Evolutionary conservation across 2,797 vertebrate species (phyloP).

Genomic region (Taeniopygia guttata): DNA sequence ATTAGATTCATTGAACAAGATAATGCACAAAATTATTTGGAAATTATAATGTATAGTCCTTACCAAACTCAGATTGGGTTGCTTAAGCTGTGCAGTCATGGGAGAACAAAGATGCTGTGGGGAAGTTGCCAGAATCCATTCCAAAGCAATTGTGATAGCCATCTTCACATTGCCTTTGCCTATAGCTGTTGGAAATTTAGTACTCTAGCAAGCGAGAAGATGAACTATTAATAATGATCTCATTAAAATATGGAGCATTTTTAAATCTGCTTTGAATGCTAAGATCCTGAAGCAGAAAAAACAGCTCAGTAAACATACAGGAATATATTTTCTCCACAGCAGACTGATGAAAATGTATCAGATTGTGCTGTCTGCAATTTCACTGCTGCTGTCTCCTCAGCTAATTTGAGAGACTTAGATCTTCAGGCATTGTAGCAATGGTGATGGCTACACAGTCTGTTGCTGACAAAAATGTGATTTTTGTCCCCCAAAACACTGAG

Average conservation of each 20-base stretch:
- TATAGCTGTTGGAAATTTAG: background rate
- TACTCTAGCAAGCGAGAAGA: background rate
- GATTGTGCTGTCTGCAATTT: constrained; percentile 14
- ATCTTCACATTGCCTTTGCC: background rate
- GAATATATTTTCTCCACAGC: background rate
- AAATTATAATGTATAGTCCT: background rate
- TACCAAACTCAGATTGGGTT: background rate
- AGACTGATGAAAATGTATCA: constrained; percentile 42
- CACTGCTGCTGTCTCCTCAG: background rate
- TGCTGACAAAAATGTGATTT: constrained; percentile 42
- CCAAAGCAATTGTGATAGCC: background rate
- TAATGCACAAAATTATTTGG: background rate
- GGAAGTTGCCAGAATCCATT: background rate
- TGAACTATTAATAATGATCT: background rate
- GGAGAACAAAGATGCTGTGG: background rate
- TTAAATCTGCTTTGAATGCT: constrained; percentile 9
- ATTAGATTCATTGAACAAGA: background rate
- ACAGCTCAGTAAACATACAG: background rate
- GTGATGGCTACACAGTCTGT: background rate
- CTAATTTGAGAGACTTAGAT: constrained; percentile 38
- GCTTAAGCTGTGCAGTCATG: background rate
- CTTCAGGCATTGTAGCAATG: background rate
- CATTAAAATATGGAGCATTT: background rate
- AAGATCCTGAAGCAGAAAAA: background rate
- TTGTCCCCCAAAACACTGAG: background rate